A percentile compares a stretch with the other conserved stretches of the same genome.
Evolutionary conservation across 2,888 invertebrate genomes (phyloP).

Genomic region (Lycocerus yunnanus): DNA sequence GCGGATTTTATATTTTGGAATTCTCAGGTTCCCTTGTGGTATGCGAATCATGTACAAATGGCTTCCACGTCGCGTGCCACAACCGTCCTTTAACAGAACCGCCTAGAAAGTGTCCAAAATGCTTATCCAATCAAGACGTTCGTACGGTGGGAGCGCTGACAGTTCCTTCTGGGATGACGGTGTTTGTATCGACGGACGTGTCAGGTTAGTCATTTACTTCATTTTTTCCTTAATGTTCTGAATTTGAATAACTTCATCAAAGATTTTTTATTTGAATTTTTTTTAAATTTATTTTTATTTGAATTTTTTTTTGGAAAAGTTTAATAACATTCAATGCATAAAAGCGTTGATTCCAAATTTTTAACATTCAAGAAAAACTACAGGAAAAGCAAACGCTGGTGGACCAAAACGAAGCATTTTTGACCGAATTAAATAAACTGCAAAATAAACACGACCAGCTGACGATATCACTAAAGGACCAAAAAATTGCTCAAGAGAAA

Average conservation of each 20-base stretch:
- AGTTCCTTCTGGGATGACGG: constrained; percentile 51
- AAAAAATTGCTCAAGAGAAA: constrained; percentile 49
- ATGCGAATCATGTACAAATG: constrained; percentile 59
- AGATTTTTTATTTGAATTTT: too few relatives aligned
- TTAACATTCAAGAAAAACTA: constrained; percentile 52
- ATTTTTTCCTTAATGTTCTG: constrained; percentile 20
- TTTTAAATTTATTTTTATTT: too few relatives aligned
- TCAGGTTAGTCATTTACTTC: constrained; percentile 45
- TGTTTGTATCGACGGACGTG: constrained; percentile 46
- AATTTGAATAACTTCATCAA: constrained; percentile 6
- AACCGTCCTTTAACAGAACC: constrained; percentile 56
- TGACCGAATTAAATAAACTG: constrained; percentile 52
- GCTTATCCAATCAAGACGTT: constrained; percentile 50
- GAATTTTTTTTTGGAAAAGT: too few relatives aligned
- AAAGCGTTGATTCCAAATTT: constrained; percentile 26
- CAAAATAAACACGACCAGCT: constrained; percentile 55
- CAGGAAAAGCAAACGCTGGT: constrained; percentile 51
- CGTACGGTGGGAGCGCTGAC: constrained; percentile 46
- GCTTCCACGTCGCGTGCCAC: constrained; percentile 60
- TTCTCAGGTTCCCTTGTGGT: constrained; percentile 54
- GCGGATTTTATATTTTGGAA: neutral
- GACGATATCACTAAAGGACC: constrained; percentile 51
- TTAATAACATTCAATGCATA: constrained; percentile 8
- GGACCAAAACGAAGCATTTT: constrained; percentile 50
- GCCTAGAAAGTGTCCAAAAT: constrained; percentile 58